Base-by-base conservation (phyloP, 2,797 vertebrate genomes). In the Salarias fasciatus region DNA sequence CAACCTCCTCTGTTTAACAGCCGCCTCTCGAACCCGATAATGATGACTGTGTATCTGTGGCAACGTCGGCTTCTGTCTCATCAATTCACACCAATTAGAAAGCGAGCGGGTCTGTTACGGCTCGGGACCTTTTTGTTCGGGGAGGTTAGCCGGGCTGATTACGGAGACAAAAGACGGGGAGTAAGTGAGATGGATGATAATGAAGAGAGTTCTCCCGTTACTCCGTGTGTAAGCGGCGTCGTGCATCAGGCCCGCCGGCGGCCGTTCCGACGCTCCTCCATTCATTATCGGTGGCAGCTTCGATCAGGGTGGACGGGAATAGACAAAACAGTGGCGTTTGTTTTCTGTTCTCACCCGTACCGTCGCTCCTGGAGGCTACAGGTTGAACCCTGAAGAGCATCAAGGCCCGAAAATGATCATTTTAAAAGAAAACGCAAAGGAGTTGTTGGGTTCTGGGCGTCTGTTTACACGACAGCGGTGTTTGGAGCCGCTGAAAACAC, bases 41-140 rank as follows among this genome's bases (percentile, higher is more conserved):
- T 85, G 89, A 88, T 79, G 79, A 76, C 55, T 47, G n/a, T 64
- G 72, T 72, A 82, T 80, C 59, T 79, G 80, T 69, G 69, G 78
- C 49, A 76, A 72, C 80, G 68, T 62, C 75, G 48, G 74, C 29
- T 1, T 75, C 60, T 35, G 44, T 55, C 52, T 63, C 79, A 76
- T 85, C 63, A 56, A 65, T 82, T 78, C 53, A 49, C 59, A 71
- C 63, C 77, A 79, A 80, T 88, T 84, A 82, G 31, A n/a, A 18
- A 24, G 18, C 46, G 56, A 36, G 62, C 31, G 38, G 8, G 49
- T 58, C 54, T 64, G 30, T 69, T 47, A 18, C 44, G 18, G 50
- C 38, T 53, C 11, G 36, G 6, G 53, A 18, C 68, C 51, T 33
- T 29, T 55, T 50, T 43, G 35, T 35, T 37, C 47, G 44, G 43